A percentile compares a stretch with the other conserved stretches of the same genome.
phyloP scores from a whole-genome alignment of 2,113 vertebrate genomes.

The Elaphurus davidianus region DNA sequence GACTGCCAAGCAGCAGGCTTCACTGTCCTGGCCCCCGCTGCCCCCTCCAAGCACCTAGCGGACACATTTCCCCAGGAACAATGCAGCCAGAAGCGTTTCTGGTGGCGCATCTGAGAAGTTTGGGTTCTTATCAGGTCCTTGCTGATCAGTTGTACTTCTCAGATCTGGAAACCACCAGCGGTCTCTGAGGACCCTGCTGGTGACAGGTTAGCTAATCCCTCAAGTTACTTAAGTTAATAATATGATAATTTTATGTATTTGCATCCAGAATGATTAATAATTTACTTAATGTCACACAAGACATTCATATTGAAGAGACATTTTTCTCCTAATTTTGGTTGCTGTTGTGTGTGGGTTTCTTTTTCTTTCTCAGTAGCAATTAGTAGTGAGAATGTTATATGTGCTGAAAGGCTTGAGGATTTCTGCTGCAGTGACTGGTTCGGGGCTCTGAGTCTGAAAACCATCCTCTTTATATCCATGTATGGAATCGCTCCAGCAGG shows the following conservation, averaged over 20 bases:
- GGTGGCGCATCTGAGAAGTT: not conserved
- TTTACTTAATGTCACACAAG: not conserved
- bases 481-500: too few species aligned
- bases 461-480: not conserved
- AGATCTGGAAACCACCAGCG: not conserved
- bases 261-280: conserved; percentile 28
- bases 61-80: not conserved
- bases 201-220: not conserved
- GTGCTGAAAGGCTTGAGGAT: not conserved
- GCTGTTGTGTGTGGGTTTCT: not conserved
- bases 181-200: not conserved
- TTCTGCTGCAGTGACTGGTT: not conserved
- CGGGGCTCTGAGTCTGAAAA: not conserved
- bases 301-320: not conserved
- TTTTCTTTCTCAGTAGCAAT: not conserved
- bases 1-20: not conserved
- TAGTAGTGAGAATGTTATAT: not conserved
- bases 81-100: not conserved
- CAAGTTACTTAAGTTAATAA: not conserved
- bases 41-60: rapidly evolving
- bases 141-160: not conserved
- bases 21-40: not conserved
- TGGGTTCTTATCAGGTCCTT: not conserved
- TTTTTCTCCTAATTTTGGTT: not conserved
- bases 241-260: not conserved